Evolutionary conservation across 2,113 vertebrate species (phyloP).

Genomic region (Tricholaema leucomelas): DNA sequence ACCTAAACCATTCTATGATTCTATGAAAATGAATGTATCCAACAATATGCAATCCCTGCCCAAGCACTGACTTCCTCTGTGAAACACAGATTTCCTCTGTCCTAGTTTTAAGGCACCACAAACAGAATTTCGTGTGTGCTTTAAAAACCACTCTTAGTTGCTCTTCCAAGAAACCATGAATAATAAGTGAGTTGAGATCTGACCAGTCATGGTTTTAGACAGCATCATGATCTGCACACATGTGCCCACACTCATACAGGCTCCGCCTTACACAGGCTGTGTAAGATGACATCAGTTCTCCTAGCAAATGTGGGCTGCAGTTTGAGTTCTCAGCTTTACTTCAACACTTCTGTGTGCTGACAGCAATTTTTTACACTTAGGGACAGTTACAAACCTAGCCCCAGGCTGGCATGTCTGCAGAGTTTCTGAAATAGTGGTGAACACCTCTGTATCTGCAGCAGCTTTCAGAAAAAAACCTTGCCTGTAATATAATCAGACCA

Average conservation of each 20-base stretch:
- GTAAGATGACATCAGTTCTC: neutral
- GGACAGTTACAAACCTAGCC: neutral
- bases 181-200: neutral
- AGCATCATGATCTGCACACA: neutral
- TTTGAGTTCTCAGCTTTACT: neutral
- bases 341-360: neutral
- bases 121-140: neutral
- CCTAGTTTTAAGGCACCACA: neutral
- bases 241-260: fast-evolving
- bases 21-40: no score
- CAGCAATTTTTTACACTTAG: neutral
- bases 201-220: neutral
- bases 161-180: neutral
- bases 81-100: neutral
- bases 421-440: neutral
- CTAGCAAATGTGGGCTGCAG: neutral
- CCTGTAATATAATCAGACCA: neutral
- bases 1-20: no score
- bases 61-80: neutral
- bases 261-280: neutral
- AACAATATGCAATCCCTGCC: neutral
- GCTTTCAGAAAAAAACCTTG: neutral
- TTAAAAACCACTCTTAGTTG: neutral
- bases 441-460: neutral
- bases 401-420: neutral